Evolutionary conservation across 2,888 invertebrate genomes (phyloP), one percentile per base, ranked within the genome.

Genomic region (Hemicrepidius hirtus): DNA sequence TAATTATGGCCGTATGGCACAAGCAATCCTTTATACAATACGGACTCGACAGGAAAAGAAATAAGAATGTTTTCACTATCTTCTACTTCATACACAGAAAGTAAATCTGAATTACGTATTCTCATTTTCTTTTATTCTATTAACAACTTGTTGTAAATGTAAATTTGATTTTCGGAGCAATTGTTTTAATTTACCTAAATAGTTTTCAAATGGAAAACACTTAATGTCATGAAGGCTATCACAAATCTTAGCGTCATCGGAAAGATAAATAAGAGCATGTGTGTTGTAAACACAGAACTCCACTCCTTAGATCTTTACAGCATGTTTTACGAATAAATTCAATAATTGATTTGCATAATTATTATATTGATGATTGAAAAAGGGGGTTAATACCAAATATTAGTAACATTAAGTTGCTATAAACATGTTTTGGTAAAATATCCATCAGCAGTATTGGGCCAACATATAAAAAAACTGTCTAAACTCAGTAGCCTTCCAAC

Each of bases 161-260:
- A 46, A 46, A 37, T 71, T 73, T 65, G 75, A 71, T 13, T 49
- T 64, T 12, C 70, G 64, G 24, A 76, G 21, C 44, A 71, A 35
- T 24, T 41, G 40, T 73, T 76, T 76, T 55, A 75, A 37, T 20
- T 50, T 44, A 13, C 75, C 75, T 68, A 84, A 67, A 44, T 75
- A 77, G 60, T 81, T 84, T 76, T 84, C 83, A 80, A 81, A 84
- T 10, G 77, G 75, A 75, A 83, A 85, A 6, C 79, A 76, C 28
- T 80, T 81, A 63, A 80, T 79, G 21, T 74, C 71, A 65, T 82
- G 80, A 16, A 84, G 75, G 13, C 41, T 41, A 3, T 83, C 83
- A 76, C 77, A 82, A n/a, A 69, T 77, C 41, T 55, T 37, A 9
- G 77, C 80, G 77, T 85, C 83, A 57, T 79, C 71, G 13, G 20